Percentiles rank a stretch among this genome's conserved stretches.
These are phyloP conservation scores for Zaprionus taronus DNA, from an alignment of 1,140 invertebrate species.

Conservation along the genomic window DNA sequence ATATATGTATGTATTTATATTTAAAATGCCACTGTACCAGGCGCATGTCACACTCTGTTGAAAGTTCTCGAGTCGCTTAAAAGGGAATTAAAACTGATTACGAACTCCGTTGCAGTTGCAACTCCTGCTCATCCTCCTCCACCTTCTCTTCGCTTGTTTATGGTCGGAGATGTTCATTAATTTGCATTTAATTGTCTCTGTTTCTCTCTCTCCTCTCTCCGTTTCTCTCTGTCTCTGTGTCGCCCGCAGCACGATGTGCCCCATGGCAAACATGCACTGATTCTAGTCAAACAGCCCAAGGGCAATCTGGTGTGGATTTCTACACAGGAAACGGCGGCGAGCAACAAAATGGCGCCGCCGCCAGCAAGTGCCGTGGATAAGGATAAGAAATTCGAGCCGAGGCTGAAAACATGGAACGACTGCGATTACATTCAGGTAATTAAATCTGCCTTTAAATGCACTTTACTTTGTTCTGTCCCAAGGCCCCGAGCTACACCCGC, in stretches of 20 bases:
- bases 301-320: slow-evolving; percentile 93
- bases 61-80: slow-evolving; percentile 5
- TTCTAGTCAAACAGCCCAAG: slow-evolving; percentile 92
- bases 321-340: slow-evolving; percentile 86
- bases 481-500: slow-evolving; percentile 11
- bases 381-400: slow-evolving; percentile 85
- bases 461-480: slow-evolving; percentile 36
- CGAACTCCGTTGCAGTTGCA: slow-evolving; percentile 5
- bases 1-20: not conserved
- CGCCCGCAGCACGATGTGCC: slow-evolving; percentile 90
- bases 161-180: slow-evolving; percentile 60
- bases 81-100: slow-evolving; percentile 8
- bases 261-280: slow-evolving; percentile 92
- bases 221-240: not conserved
- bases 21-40: not conserved
- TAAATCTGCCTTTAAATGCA: slow-evolving; percentile 75
- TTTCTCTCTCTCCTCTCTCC: slow-evolving; percentile 32
- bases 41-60: not conserved
- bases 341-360: slow-evolving; percentile 67
- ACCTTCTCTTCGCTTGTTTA: not conserved
- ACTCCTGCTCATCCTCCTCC: not conserved
- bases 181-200: slow-evolving; percentile 70
- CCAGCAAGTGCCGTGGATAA: slow-evolving; percentile 75
- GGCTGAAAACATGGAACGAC: slow-evolving; percentile 90
- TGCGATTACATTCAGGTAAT: slow-evolving; percentile 92